Evolutionary conservation across 2,113 vertebrate species (phyloP).

Genomic region (Oenanthe oenanthe): DNA sequence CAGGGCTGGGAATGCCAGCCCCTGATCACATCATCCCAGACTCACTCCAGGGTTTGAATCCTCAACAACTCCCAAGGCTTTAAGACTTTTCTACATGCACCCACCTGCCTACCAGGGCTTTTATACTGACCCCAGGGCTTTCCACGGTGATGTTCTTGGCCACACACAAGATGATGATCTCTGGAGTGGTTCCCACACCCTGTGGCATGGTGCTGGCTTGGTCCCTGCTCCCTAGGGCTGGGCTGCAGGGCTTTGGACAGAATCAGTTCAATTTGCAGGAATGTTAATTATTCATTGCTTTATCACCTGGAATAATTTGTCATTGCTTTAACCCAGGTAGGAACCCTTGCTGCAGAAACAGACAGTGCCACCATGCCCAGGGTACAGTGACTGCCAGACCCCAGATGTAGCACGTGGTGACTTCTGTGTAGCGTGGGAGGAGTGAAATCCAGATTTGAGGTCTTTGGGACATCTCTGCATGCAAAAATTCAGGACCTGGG

Average conservation of each 20-base stretch:
- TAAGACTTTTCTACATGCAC: neutral
- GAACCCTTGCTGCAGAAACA: neutral
- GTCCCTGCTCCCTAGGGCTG: neutral
- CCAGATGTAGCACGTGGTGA: fast-evolving
- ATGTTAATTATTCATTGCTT: neutral
- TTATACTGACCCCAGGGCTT: neutral
- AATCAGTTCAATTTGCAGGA: neutral
- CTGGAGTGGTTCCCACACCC: neutral
- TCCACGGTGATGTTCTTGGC: neutral
- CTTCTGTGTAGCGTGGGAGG: neutral
- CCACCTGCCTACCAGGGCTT: neutral
- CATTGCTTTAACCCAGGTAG: neutral
- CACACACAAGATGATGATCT: fast-evolving
- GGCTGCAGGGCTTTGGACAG: neutral
- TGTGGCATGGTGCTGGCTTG: neutral
- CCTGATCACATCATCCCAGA: neutral
- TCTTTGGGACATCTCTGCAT: neutral
- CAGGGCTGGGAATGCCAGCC: neutral
- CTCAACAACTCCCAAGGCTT: neutral
- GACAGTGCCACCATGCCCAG: neutral
- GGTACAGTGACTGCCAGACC: fast-evolving
- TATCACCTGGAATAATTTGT: neutral
- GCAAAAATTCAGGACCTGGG: neutral
- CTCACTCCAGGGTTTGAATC: neutral
- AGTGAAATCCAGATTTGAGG: neutral